Conservation (phyloP, 2,113 vertebrate species). For the Rissa tridactyla region DNA sequence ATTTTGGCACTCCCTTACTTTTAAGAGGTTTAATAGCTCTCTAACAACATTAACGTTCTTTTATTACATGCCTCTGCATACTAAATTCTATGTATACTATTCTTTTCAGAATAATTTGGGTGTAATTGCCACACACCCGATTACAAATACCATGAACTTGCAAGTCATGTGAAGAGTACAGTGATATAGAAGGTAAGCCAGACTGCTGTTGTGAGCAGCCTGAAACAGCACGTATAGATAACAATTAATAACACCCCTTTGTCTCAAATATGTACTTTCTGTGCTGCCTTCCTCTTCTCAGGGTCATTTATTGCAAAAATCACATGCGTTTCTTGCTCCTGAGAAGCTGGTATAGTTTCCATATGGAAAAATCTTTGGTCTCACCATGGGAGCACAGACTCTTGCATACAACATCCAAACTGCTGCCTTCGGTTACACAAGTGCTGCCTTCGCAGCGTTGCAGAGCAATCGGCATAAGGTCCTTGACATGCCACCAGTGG, state of each 20-base stretch:
- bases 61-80: background rate
- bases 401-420: accelerated
- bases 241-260: background rate
- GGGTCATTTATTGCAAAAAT: background rate
- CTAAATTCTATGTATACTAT: background rate
- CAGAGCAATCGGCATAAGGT: background rate
- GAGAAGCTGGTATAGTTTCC: background rate
- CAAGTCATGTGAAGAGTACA: background rate
- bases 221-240: background rate
- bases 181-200: background rate
- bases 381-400: background rate
- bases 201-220: background rate
- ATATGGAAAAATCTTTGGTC: background rate
- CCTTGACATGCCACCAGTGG: background rate
- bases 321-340: background rate
- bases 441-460: accelerated
- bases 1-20: background rate
- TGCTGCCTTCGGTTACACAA: background rate
- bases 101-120: background rate
- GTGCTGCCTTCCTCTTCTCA: background rate
- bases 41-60: background rate
- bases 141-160: background rate
- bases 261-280: background rate
- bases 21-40: background rate
- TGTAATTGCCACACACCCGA: background rate